Percentiles rank a stretch among this genome's conserved stretches.
Conservation (phyloP, 2,797 vertebrate species). For the Acipenser transmontanus region DNA sequence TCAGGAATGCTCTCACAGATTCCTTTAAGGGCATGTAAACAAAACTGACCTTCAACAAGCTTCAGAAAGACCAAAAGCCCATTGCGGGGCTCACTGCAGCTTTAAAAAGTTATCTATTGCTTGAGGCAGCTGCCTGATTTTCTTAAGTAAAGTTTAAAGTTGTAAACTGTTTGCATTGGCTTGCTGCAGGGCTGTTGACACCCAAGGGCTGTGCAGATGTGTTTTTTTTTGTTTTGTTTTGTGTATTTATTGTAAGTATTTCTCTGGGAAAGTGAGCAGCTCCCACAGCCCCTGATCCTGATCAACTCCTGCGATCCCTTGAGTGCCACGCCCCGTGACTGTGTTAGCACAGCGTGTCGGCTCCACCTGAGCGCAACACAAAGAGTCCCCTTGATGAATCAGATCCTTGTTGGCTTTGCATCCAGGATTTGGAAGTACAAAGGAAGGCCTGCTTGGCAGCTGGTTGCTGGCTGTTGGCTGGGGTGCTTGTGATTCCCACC, state of each 20-base stretch:
- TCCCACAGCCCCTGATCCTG: background rate
- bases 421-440: constrained; percentile 14
- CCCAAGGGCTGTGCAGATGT: background rate
- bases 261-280: constrained; percentile 4
- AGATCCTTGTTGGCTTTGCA: constrained; percentile 20
- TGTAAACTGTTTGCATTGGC: constrained; percentile 8
- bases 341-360: background rate
- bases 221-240: too few relatives aligned
- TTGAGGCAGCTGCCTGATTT: background rate
- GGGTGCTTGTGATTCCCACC: constrained; percentile 15
- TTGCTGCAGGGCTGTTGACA: background rate
- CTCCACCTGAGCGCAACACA: constrained; percentile 12
- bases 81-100: background rate
- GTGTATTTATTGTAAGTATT: too few relatives aligned
- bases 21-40: too few relatives aligned
- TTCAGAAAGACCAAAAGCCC: background rate
- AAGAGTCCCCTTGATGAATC: constrained; percentile 16
- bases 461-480: constrained; percentile 3
- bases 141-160: constrained; percentile 18
- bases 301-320: background rate
- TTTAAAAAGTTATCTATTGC: background rate
- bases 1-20: too few relatives aligned
- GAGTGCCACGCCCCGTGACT: background rate
- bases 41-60: background rate
- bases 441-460: background rate